Evolutionary conservation across 1,140 invertebrate species (phyloP).

Genomic region (Gerris buenoi): DNA sequence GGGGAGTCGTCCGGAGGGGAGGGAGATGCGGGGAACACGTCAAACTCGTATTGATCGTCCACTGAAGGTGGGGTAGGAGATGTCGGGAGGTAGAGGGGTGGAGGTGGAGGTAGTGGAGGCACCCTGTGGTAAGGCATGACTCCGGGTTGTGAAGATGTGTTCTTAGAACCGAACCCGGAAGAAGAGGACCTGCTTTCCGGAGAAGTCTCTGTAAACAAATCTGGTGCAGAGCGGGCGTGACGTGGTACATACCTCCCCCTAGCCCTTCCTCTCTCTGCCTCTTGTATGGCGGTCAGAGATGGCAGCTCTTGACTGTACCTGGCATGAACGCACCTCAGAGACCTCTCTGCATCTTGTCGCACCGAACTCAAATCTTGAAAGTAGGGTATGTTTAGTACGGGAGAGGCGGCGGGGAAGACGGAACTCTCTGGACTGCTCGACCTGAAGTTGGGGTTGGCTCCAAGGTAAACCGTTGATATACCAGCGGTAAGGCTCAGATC

Average conservation of each 20-base stretch:
- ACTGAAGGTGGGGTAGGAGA: conserved; percentile 51
- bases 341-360: conserved; percentile 59
- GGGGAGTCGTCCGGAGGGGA: conserved; percentile 45
- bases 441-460: conserved; percentile 31
- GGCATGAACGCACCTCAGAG: conserved; percentile 45
- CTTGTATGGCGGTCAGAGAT: conserved; percentile 53
- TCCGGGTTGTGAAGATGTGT: conserved; percentile 70
- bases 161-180: conserved; percentile 79
- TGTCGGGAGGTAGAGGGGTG: conserved; percentile 19
- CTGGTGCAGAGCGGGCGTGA: conserved; percentile 46
- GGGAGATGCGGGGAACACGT: conserved; percentile 58
- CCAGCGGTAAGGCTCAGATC: conserved; percentile 51
- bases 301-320: conserved; percentile 57
- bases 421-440: conserved; percentile 39
- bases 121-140: conserved; percentile 49
- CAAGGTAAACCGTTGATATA: conserved; percentile 34
- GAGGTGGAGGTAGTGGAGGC: conserved; percentile 41
- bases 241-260: conserved; percentile 38
- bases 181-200: conserved; percentile 73
- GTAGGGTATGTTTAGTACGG: conserved; percentile 46
- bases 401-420: conserved; percentile 48
- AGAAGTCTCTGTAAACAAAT: conserved; percentile 52
- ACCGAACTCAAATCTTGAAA: conserved; percentile 75
- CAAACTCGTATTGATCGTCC: conserved; percentile 91
- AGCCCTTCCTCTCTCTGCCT: conserved; percentile 35